These are phyloP conservation scores for Mola mola DNA, from an alignment of 2,113 vertebrate species.

Conservation along the genomic window DNA sequence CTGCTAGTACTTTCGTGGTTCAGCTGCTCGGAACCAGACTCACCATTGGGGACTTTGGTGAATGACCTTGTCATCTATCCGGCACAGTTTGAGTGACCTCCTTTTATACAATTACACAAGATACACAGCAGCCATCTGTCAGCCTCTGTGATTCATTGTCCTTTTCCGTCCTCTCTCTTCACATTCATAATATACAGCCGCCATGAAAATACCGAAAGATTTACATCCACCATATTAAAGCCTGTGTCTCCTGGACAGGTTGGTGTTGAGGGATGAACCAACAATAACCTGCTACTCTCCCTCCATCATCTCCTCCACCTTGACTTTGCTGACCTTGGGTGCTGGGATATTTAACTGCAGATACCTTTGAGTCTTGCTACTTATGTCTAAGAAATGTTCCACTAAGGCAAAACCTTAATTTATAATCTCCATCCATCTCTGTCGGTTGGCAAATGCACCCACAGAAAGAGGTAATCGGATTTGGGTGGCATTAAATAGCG, in stretches of 20 bases:
- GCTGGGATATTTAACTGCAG: conserved; percentile 57
- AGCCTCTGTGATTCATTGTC: not conserved
- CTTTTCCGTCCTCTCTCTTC: conserved; percentile 6
- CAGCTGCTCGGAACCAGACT: conserved; percentile 16
- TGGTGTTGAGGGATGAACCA: conserved; percentile 27
- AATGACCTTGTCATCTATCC: conserved; percentile 24
- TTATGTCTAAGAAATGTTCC: conserved; percentile 73
- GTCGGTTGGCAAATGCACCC: conserved; percentile 54
- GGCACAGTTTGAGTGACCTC: conserved; percentile 14
- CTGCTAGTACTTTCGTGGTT: conserved; percentile 17
- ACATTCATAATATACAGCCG: conserved; percentile 37
- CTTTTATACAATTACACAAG: conserved; percentile 7
- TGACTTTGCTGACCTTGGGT: conserved; percentile 63
- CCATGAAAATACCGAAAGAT: conserved; percentile 15
- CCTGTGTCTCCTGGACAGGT: conserved; percentile 12
- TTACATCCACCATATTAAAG: conserved; percentile 30
- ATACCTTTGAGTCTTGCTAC: conserved; percentile 51
- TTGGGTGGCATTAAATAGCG: conserved; percentile 75
- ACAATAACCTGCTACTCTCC: conserved; percentile 28
- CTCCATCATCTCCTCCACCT: conserved; percentile 48
- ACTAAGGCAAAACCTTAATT: conserved; percentile 53
- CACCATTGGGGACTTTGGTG: conserved; percentile 1
- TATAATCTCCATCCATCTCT: conserved; percentile 79
- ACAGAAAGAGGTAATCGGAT: conserved; percentile 79
- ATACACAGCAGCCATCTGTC: not conserved